phyloP scores from a whole-genome alignment of 2,888 invertebrate genomes.

The Buathra laborator region DNA sequence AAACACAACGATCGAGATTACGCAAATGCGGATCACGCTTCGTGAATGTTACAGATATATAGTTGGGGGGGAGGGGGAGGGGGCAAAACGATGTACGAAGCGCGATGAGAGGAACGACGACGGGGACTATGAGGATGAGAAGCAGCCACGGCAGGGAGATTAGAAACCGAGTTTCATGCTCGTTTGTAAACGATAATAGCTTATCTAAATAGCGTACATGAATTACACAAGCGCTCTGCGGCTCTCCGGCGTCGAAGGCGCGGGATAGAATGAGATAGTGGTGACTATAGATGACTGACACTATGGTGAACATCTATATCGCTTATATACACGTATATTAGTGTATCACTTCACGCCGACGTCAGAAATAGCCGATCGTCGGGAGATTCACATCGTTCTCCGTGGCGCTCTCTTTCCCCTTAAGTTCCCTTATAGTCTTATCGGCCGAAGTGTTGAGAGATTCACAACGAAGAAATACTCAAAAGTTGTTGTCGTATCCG shows the following conservation, averaged over 20 bases:
- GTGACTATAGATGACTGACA: slow-evolving; percentile 64
- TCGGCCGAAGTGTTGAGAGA: background rate
- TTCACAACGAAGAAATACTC: background rate
- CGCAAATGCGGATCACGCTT: slow-evolving; percentile 72
- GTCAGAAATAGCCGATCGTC: slow-evolving; percentile 16
- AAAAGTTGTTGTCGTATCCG: background rate
- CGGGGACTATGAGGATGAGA: slow-evolving; percentile 50
- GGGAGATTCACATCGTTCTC: background rate
- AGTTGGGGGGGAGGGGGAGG: slow-evolving; percentile 12
- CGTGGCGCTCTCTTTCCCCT: background rate
- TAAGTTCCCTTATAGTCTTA: slow-evolving; percentile 34
- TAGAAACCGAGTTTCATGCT: slow-evolving; percentile 74
- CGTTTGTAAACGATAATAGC: slow-evolving; percentile 78
- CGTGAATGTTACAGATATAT: slow-evolving; percentile 31
- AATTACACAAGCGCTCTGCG: slow-evolving; percentile 77
- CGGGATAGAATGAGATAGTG: slow-evolving; percentile 44
- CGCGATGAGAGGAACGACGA: slow-evolving; percentile 54
- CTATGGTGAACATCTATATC: slow-evolving; percentile 42
- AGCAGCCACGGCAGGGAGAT: slow-evolving; percentile 57
- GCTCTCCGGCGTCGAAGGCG: slow-evolving; percentile 62
- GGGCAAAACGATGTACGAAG: slow-evolving; percentile 47
- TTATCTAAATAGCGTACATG: slow-evolving; percentile 79
- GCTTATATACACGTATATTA: slow-evolving; percentile 29
- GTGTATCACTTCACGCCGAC: slow-evolving; percentile 12
- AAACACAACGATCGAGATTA: slow-evolving; percentile 71